Conservation (phyloP, 2,888 invertebrate species). For the Drosophila monieri region DNA sequence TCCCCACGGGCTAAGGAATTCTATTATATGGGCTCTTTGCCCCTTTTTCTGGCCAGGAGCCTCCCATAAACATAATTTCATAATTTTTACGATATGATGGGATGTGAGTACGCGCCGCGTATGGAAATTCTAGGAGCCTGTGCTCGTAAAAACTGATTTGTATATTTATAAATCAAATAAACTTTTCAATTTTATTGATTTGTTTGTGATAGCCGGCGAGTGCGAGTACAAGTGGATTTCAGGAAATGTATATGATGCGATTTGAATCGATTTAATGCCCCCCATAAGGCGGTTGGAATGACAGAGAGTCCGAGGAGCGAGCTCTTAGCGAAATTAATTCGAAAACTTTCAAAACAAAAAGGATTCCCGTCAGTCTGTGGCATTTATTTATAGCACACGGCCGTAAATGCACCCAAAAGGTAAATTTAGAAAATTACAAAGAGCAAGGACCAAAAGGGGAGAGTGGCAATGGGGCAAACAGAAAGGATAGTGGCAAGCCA, state of each 20-base stretch:
- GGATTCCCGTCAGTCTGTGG: conserved; percentile 23
- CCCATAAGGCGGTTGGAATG: conserved; percentile 25
- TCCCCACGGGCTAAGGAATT: conserved; percentile 35
- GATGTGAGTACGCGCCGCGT: conserved; percentile 24
- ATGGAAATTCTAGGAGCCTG: conserved; percentile 31
- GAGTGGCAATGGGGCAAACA: not conserved
- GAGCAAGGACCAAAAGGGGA: not conserved
- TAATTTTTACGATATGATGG: conserved; percentile 68
- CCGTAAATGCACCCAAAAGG: conserved; percentile 39
- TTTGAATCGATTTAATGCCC: conserved; percentile 2
- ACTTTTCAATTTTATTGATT: conserved; percentile 72
- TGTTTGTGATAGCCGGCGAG: conserved; percentile 51
- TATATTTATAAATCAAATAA: conserved; percentile 71
- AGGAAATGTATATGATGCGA: conserved; percentile 35
- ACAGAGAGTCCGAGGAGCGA: conserved; percentile 23
- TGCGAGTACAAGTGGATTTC: conserved; percentile 22
- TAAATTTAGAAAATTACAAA: conserved; percentile 39
- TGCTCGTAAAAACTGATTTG: conserved; percentile 68
- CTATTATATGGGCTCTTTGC: conserved; percentile 8
- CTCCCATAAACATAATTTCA: conserved; percentile 59
- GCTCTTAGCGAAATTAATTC: conserved; percentile 57
- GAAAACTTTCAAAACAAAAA: conserved; percentile 25
- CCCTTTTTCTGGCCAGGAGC: conserved; percentile 2
- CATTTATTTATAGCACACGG: conserved; percentile 48
- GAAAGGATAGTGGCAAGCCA: conserved; percentile 1